Base-by-base conservation (phyloP, 1,140 invertebrate species). In the Formica selysi region DNA sequence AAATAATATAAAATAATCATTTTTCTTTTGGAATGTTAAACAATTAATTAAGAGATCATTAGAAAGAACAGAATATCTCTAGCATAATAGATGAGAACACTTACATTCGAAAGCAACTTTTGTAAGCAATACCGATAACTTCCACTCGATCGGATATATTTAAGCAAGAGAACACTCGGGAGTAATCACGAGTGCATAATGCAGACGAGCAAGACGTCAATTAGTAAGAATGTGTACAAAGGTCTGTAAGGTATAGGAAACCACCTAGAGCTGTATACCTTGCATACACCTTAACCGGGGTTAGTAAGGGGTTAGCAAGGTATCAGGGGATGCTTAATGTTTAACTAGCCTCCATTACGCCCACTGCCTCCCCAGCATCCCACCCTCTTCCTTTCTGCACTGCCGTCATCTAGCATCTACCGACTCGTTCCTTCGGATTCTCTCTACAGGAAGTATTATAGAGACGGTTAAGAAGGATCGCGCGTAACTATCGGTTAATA, bases 281-380 rank as follows among this genome's bases (percentile, higher is more conserved):
- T 92, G 92, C 91, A 91, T 91, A 92, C 86, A 91, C 92, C 90
- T 93, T 91, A 91, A 91, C 88, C 78, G 87, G 91, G 92, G 92
- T 91, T 92, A 91, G 92, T 89, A 93, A 91, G 90, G 92, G 91
- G 91, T 92, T 93, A 92, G 91, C 87, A 87, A 92, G 91, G 93
- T 94, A 94, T 93, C 93, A 93, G 88, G 93, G 93, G 93, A 94
- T 94, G 92, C 86, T 94, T 94, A 94, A 94, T 94, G 93, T 94
- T 94, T 94, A 94, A 94, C 92, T 87, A 94, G 93, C 91, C 91
- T 94, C 94, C 93, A 94, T 94, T 94, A 94, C 93, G 90, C 88
- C 91, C 86, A 90, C 85, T 90, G 88, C 84, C 87, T 84, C 83
- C 76, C 76, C 84, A 59, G 57, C 71, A 86, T 51, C 48, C 76